phyloP scores from a whole-genome alignment of 2,797 vertebrate genomes.

The Periophthalmus magnuspinnatus region DNA sequence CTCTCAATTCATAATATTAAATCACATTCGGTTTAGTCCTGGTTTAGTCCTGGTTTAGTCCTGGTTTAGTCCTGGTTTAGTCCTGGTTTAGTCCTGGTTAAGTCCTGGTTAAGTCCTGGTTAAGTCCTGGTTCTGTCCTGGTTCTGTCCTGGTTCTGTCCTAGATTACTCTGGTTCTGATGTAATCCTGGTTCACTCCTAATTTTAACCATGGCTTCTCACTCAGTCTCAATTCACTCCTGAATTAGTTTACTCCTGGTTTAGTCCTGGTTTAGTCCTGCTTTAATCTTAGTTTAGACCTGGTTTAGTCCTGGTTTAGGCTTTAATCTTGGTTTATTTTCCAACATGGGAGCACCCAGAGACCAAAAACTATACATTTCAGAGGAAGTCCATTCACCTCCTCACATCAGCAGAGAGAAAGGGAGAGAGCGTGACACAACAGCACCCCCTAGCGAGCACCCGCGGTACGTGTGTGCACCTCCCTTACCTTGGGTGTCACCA shows the following conservation, averaged over 20 bases:
- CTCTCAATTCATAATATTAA: too few relatives aligned
- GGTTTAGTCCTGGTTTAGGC: not conserved
- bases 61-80: not conserved
- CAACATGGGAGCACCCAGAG: too few relatives aligned
- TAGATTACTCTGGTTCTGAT: too few relatives aligned
- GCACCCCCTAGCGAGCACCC: constrained; percentile 61
- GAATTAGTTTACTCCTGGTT: too few relatives aligned
- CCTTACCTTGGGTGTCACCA: constrained; percentile 71
- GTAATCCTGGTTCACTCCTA: too few relatives aligned
- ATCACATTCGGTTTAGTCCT: not conserved
- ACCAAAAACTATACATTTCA: not conserved
- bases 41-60: not conserved
- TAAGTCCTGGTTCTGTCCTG: not conserved
- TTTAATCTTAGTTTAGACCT: too few relatives aligned
- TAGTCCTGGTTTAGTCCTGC: too few relatives aligned
- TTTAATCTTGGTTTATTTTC: not conserved
- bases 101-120: not conserved
- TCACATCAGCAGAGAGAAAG: not conserved
- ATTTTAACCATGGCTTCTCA: too few relatives aligned
- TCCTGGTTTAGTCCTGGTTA: not conserved
- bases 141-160: not conserved
- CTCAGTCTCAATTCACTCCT: too few relatives aligned
- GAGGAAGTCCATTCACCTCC: not conserved
- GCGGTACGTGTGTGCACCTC: not conserved
- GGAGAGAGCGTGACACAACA: constrained; percentile 62